Base-by-base conservation (phyloP, 2,797 vertebrate genomes). In the Yasuhikotakia modesta region DNA sequence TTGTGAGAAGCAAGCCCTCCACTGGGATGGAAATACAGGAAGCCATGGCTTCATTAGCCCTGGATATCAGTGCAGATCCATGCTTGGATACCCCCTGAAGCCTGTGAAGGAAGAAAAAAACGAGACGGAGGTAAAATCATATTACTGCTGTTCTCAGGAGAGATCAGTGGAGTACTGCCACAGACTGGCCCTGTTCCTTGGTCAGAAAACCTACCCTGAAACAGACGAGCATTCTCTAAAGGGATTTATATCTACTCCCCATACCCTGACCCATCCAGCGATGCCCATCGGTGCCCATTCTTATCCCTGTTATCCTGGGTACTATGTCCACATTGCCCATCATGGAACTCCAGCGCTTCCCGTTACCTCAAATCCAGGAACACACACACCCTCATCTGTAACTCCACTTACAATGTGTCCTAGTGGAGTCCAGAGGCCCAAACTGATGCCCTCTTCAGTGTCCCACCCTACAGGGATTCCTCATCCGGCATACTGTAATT, bases 101-200 rank as follows among this genome's bases (percentile, higher is more conserved):
- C 83, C 89, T 73, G 90, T 94, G 81, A 94, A 94, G 82, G 90
- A 94, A 86, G 93, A 94, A 87, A 91, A 91, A 87, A 86, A 88
- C 7, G 92, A 93, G 86, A 81, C 88, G 0, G 90, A 92, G 16
- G 86, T 91, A 79, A 88, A 95, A 67, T 91, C 94, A 0, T 92
- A 93, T 87, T 94, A 94, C 83, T 93, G 94, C 86, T 94, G 94
- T 71, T 87, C 92, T 88, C 94, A 95, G 1, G 95, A 95, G 78
- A 92, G 91, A 82, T 95, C 94, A 0, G 92, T 94, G 27, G 92
- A 95, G 72, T 95, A 96, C 86, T 96, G 92, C 84, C 95, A 95
- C 91, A 92, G 95, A 85, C 92, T 98, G 85, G 95, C 96, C 85
- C 93, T 98, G 87, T 94, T 98, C 70, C 95, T 98, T 88, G 94